phyloP scores from a whole-genome alignment of 2,113 vertebrate species.

The Engraulis encrasicolus region DNA sequence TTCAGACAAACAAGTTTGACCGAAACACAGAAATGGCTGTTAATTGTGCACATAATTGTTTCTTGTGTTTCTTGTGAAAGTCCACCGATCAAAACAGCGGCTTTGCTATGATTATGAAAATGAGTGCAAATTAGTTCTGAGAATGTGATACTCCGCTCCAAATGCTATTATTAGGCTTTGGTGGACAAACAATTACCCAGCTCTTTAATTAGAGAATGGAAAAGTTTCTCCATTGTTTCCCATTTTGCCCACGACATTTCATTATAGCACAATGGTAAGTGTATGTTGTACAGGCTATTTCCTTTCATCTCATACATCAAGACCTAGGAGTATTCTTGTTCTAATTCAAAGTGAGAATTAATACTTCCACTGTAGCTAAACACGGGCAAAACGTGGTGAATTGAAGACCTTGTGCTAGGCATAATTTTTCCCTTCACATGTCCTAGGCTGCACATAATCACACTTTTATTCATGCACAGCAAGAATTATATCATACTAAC shows the following conservation, averaged over 20 bases:
- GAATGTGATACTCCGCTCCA: not conserved
- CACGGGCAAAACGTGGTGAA: no score
- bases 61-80: not conserved
- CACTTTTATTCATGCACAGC: no score
- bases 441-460: no score
- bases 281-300: no score
- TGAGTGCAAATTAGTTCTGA: not conserved
- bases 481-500: no score
- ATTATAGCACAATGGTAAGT: not conserved
- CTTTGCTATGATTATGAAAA: slow-evolving; percentile 11
- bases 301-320: no score
- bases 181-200: not conserved
- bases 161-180: not conserved
- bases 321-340: no score
- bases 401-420: no score
- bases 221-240: not conserved
- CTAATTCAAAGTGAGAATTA: no score
- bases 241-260: not conserved
- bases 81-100: not conserved
- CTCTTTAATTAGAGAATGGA: not conserved
- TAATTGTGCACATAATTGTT: not conserved
- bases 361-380: no score
- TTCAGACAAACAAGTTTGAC: not conserved
- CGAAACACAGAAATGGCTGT: not conserved
- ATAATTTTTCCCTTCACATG: no score